These are phyloP conservation scores for Caranx ignobilis DNA, from an alignment of 2,113 vertebrate genomes.

Conservation along the genomic window DNA sequence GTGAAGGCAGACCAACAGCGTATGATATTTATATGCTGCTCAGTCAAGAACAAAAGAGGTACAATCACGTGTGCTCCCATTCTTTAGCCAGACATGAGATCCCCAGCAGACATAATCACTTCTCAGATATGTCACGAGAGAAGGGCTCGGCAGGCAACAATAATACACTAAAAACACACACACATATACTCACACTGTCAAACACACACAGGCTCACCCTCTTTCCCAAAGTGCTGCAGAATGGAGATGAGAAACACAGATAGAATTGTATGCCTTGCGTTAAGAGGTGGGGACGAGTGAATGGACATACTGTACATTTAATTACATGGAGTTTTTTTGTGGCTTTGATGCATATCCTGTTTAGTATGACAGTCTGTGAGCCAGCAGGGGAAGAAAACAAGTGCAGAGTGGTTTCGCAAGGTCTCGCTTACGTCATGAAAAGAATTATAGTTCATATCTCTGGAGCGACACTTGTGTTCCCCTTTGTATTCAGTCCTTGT, in stretches of 20 bases:
- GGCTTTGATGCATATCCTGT: conserved; percentile 43
- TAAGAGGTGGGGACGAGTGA: conserved; percentile 17
- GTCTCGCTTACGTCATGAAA: conserved; percentile 69
- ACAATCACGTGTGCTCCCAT: conserved; percentile 47
- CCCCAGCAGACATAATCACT: conserved; percentile 45
- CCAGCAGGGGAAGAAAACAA: conserved; percentile 37
- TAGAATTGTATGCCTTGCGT: conserved; percentile 24
- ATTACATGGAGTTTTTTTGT: conserved; percentile 38
- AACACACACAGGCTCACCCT: conserved; percentile 2
- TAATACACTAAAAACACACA: conserved; percentile 26
- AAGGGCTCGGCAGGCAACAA: conserved; percentile 32
- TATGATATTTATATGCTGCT: conserved; percentile 27
- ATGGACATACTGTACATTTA: conserved; percentile 35
- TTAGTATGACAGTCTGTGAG: conserved; percentile 24
- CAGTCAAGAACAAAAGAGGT: conserved; percentile 52
- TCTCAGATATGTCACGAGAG: conserved; percentile 45
- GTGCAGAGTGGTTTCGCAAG: conserved; percentile 51
- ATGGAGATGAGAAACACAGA: conserved; percentile 37
- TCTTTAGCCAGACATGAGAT: conserved; percentile 46
- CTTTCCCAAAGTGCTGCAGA: conserved; percentile 19
- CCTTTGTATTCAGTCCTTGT: conserved; percentile 73
- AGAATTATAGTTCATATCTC: conserved; percentile 75
- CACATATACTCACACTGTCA: neutral
- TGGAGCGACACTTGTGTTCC: conserved; percentile 53
- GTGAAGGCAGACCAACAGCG: conserved; percentile 7